A percentile compares a stretch with the other conserved stretches of the same genome.
Evolutionary conservation across 2,888 invertebrate species (phyloP).

Genomic region (Loripinus fragilis): DNA sequence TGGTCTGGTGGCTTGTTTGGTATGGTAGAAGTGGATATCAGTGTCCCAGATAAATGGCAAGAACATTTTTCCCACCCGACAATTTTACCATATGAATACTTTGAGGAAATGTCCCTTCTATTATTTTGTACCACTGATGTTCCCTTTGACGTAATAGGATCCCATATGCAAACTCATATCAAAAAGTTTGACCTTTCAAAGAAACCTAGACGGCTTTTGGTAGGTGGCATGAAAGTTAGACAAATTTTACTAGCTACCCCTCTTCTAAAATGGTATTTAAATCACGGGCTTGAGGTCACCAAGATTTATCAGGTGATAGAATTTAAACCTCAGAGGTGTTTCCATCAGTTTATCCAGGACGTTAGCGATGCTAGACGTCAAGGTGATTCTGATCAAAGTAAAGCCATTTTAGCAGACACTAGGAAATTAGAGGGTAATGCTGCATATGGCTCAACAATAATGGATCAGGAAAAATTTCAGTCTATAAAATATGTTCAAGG

Average conservation of each 20-base stretch:
- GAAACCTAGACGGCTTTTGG: neutral
- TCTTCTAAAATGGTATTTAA: constrained; percentile 16
- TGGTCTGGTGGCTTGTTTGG: neutral
- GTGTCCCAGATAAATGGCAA: constrained; percentile 29
- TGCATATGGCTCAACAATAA: constrained; percentile 46
- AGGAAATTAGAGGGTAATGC: constrained; percentile 46
- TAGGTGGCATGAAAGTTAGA: constrained; percentile 21
- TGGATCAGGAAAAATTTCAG: constrained; percentile 34
- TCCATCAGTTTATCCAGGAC: neutral
- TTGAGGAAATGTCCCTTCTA: constrained; percentile 34
- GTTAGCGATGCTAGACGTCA: constrained; percentile 36
- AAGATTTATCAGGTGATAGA: constrained; percentile 10
- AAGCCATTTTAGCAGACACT: constrained; percentile 47
- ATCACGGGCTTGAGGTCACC: constrained; percentile 36
- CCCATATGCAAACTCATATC: constrained; percentile 6
- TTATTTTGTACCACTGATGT: constrained; percentile 39
- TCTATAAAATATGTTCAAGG: constrained; percentile 28
- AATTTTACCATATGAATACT: constrained; percentile 32
- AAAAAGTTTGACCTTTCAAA: neutral
- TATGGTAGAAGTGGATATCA: constrained; percentile 24
- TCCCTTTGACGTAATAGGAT: constrained; percentile 6
- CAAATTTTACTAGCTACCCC: constrained; percentile 8
- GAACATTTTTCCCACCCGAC: neutral
- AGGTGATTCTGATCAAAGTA: constrained; percentile 36
- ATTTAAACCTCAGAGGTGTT: constrained; percentile 1